phyloP scores from a whole-genome alignment of 2,113 vertebrate species.

The Xiphias gladius region DNA sequence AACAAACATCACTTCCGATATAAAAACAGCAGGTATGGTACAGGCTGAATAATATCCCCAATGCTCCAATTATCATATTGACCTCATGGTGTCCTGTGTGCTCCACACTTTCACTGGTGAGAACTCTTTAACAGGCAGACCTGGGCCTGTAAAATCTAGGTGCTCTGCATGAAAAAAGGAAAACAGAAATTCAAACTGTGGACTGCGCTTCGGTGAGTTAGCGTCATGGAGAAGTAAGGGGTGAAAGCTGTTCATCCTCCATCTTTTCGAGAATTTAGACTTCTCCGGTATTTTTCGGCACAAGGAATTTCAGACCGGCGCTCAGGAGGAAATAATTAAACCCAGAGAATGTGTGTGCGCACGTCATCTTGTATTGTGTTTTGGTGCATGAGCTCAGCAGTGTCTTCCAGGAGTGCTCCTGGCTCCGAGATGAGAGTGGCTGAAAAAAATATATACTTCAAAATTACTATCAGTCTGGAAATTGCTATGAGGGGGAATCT shows the following conservation, averaged over 20 bases:
- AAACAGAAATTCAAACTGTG: conserved; percentile 48
- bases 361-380: conserved; percentile 45
- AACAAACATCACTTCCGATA: conserved; percentile 56
- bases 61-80: conserved; percentile 71
- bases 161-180: conserved; percentile 51
- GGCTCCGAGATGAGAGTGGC: conserved; percentile 20
- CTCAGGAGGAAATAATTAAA: conserved; percentile 74
- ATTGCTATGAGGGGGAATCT: conserved; percentile 46
- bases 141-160: conserved; percentile 58
- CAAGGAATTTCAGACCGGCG: conserved; percentile 63
- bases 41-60: conserved; percentile 60
- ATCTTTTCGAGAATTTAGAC: conserved; percentile 32
- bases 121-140: conserved; percentile 63
- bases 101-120: conserved; percentile 33
- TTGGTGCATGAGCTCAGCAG: conserved; percentile 42
- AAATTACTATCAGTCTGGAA: conserved; percentile 53
- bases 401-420: conserved; percentile 48
- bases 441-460: conserved; percentile 3
- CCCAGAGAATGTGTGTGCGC: conserved; percentile 40
- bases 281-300: conserved; percentile 43
- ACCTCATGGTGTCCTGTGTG: conserved; percentile 57
- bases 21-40: conserved; percentile 42
- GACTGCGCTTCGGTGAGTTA: conserved; percentile 30
- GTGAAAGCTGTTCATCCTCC: conserved; percentile 42
- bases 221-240: conserved; percentile 1